Evolutionary conservation across 2,113 vertebrate genomes (phyloP), one percentile per base, ranked within the genome.

Genomic region (Willisornis vidua): DNA sequence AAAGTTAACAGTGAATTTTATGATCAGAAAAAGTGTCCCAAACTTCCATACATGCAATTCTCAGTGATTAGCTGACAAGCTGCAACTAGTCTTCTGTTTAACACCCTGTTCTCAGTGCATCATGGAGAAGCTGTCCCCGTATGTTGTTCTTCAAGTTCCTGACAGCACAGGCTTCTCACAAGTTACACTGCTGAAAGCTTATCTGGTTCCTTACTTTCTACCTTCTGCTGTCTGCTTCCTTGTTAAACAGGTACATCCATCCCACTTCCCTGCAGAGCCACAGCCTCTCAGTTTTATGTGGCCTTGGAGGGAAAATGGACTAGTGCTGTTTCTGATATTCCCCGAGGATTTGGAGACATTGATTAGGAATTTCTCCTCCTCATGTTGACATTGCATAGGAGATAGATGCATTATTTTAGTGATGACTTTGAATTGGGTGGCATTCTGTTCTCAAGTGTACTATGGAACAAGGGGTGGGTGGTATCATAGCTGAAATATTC

Each of bases 321-420:
- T 87, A 61, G 57, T 54, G 68, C 52, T 22, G 12, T 67, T 94
- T 83, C 83, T 93, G 88, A 89, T 39, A 81, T 86, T 41, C 65
- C 31, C 43, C 72, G 46, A 77, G 35, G 61, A 45, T 86, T 57
- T 92, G 43, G 72, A 94, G 52, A 76, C 13, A 74, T 59, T 81
- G 29, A 61, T 93, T 84, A 91, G 82, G 65, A 93, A 58, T 75
- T 89, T 90, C 57, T 94, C 14, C 41, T 87, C 37, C 45, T 84
- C 12, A 20, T 22, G 41, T 4, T 84, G 86, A 77, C 0, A 0
- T 28, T 88, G 76, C 0, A 28, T 92, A 67, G 93, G 92, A 81
- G 72, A 77, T 14, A 51, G 61, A 75, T 54, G 41, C 37, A 86
- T 92, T 90, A 92, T 88, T 96, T 93, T 84, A 61, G 52, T 72